A percentile compares a stretch with the other conserved stretches of the same genome.
phyloP scores from a whole-genome alignment of 2,888 invertebrate genomes.

The Drosophila histrio region DNA sequence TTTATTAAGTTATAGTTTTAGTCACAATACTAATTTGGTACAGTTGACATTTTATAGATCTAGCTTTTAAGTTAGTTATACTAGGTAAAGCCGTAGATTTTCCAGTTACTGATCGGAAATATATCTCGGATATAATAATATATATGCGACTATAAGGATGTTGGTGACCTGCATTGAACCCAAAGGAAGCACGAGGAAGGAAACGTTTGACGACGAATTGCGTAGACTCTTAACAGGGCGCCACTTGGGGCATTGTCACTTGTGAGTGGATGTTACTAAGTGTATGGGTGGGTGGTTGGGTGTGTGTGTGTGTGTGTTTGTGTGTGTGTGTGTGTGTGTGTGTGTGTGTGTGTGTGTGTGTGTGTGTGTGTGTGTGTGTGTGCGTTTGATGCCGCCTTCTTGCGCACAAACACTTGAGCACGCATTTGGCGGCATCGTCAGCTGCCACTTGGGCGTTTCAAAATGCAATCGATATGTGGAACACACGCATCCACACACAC shows the following conservation, averaged over 20 bases:
- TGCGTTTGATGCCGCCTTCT: slow-evolving; percentile 45
- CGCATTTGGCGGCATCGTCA: slow-evolving; percentile 81
- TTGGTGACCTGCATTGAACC: slow-evolving; percentile 52
- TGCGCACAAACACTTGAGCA: slow-evolving; percentile 80
- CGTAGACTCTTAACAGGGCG: slow-evolving; percentile 50
- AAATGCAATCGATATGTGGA: slow-evolving; percentile 75
- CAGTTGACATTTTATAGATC: no score
- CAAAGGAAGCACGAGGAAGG: slow-evolving; percentile 7
- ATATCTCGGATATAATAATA: neutral
- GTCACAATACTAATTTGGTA: no score
- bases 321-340: slow-evolving; percentile 8
- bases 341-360: neutral
- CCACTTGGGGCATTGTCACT: slow-evolving; percentile 62
- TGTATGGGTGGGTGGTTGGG: neutral
- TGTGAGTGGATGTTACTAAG: slow-evolving; percentile 20
- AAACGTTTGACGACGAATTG: slow-evolving; percentile 51
- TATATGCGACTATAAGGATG: no score
- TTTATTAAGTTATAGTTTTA: no score
- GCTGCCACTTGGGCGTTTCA: slow-evolving; percentile 74
- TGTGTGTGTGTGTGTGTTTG: slow-evolving; percentile 2
- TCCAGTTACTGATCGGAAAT: neutral
- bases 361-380: slow-evolving; percentile 28
- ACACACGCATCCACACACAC: slow-evolving; percentile 59
- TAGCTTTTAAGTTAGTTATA: no score
- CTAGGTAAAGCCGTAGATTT: neutral